Evolutionary conservation across 2,797 vertebrate genomes (phyloP).

Genomic region (Chromis chromis): DNA sequence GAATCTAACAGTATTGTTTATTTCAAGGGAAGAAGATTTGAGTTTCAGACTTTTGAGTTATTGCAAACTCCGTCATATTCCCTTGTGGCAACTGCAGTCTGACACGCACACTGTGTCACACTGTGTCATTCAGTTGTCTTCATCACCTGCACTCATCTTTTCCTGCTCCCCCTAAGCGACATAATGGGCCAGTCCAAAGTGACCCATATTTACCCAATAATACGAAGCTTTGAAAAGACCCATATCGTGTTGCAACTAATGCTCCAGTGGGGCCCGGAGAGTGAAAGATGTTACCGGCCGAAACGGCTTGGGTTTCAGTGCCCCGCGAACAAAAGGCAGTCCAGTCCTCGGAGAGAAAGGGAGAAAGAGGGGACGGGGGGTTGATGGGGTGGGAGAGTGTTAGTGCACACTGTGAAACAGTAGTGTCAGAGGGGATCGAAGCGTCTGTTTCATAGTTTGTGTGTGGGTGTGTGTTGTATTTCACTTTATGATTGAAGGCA

Average conservation of each 20-base stretch:
- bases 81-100: conserved; percentile 49
- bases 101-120: conserved; percentile 56
- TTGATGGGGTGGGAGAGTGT: conserved; percentile 29
- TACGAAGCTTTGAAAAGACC: conserved; percentile 83
- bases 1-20: background rate
- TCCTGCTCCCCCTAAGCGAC: conserved; percentile 69
- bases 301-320: conserved; percentile 83
- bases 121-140: conserved; percentile 75
- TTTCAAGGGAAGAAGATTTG: background rate
- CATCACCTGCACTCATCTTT: conserved; percentile 75
- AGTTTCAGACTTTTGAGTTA: conserved; percentile 26
- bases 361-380: conserved; percentile 21
- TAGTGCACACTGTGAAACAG: conserved; percentile 64
- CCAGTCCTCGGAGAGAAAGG: conserved; percentile 72
- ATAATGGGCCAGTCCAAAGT: conserved; percentile 83
- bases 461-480: conserved; percentile 11
- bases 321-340: conserved; percentile 81
- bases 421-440: conserved; percentile 52
- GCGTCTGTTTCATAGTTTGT: conserved; percentile 38
- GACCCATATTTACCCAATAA: conserved; percentile 88
- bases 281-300: conserved; percentile 86
- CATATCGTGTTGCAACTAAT: conserved; percentile 85
- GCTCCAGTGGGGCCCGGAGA: conserved; percentile 83
- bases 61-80: conserved; percentile 55
- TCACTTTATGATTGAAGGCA: conserved; percentile 28